Conservation (phyloP, 2,797 vertebrate genomes). For the Carapus acus region DNA sequence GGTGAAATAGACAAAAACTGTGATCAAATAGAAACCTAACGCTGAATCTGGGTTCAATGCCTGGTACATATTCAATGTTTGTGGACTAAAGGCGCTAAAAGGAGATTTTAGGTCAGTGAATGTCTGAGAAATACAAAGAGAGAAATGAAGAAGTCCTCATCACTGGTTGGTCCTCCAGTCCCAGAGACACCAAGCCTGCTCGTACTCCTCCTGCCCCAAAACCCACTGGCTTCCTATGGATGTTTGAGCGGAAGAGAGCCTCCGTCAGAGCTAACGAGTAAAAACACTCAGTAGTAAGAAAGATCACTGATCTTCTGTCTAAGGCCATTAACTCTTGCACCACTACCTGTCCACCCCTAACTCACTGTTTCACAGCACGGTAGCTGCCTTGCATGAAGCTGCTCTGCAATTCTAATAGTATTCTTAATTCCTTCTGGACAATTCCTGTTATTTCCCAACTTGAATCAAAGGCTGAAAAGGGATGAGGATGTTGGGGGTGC, state of each 20-base stretch:
- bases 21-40: no score
- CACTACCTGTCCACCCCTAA: slow-evolving; percentile 40
- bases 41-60: no score
- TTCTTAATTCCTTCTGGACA: slow-evolving; percentile 26
- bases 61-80: no score
- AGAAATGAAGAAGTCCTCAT: slow-evolving; percentile 13
- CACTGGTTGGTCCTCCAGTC: slow-evolving; percentile 51
- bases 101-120: no score
- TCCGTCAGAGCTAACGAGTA: slow-evolving; percentile 77
- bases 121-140: no score
- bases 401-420: no score
- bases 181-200: slow-evolving; percentile 68
- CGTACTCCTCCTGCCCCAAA: slow-evolving; percentile 56
- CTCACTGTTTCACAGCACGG: neutral
- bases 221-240: slow-evolving; percentile 80
- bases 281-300: slow-evolving; percentile 84
- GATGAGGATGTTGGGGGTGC: slow-evolving; percentile 4
- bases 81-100: no score
- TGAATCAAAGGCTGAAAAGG: slow-evolving; percentile 13
- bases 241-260: slow-evolving; percentile 83
- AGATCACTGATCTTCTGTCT: no score
- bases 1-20: no score
- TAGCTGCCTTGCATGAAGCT: slow-evolving; percentile 9
- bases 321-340: slow-evolving; percentile 62
- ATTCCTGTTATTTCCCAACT: slow-evolving; percentile 1